Evolutionary conservation across 2,113 vertebrate species (phyloP).

Genomic region (Lophochroa leadbeateri): DNA sequence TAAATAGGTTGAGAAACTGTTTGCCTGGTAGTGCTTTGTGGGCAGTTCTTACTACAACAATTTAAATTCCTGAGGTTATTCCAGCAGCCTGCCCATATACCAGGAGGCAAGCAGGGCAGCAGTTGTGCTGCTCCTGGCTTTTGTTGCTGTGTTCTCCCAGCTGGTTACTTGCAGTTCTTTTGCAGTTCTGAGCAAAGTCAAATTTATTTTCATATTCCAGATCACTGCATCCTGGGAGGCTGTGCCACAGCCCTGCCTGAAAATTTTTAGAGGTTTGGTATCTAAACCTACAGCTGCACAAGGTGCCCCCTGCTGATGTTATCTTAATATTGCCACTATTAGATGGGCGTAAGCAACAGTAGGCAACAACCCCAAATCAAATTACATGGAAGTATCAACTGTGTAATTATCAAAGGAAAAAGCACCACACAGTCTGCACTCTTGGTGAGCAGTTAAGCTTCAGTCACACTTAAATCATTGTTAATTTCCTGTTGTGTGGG

Average conservation of each 20-base stretch:
- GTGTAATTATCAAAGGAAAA: constrained; percentile 18
- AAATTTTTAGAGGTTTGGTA: neutral
- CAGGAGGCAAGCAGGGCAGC: neutral
- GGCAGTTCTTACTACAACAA: neutral
- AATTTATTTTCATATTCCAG: neutral
- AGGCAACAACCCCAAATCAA: constrained; percentile 44
- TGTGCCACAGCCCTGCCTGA: neutral
- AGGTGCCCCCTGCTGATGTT: constrained; percentile 41
- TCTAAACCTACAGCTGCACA: constrained; percentile 30
- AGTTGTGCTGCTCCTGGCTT: neutral
- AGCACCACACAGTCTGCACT: neutral
- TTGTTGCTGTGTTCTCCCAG: neutral
- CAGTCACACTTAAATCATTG: constrained; percentile 33
- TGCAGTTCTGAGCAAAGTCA: neutral
- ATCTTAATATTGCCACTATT: constrained; percentile 20
- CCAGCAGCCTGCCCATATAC: neutral
- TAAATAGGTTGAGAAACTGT: neutral
- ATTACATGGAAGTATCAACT: constrained; percentile 29
- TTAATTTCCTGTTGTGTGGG: constrained; percentile 11
- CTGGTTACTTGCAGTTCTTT: neutral
- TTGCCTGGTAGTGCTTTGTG: neutral
- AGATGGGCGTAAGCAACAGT: neutral
- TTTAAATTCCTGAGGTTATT: neutral
- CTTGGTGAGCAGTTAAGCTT: constrained; percentile 32
- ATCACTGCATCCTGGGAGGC: neutral